Evolutionary conservation across 2,888 invertebrate species (phyloP).

Genomic region (Clitarchus hookeri): DNA sequence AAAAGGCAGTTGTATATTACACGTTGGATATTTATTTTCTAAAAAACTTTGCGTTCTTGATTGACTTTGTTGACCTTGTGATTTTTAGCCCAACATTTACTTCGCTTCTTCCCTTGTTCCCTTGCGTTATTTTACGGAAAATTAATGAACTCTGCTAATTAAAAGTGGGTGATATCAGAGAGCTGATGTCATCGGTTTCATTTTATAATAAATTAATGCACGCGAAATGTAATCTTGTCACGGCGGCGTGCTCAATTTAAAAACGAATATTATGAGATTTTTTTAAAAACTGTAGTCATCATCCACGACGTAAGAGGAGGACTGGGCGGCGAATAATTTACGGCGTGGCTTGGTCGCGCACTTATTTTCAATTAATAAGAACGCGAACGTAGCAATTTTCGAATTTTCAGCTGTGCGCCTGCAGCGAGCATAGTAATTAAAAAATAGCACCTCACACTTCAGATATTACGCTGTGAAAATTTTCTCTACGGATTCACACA

Average conservation of each 20-base stretch:
- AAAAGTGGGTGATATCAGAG: neutral
- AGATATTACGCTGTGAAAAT: neutral
- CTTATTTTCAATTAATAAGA: neutral
- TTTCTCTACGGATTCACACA: too few species aligned
- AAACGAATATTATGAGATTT: neutral
- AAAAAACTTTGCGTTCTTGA: too few species aligned
- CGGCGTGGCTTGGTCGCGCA: neutral
- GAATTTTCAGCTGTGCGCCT: neutral
- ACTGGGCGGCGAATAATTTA: neutral
- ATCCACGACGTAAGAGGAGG: neutral
- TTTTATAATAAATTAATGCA: neutral
- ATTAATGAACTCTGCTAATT: neutral
- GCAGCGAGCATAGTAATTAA: neutral
- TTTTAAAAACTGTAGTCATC: neutral
- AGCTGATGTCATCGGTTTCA: neutral
- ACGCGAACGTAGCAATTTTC: conserved; percentile 2
- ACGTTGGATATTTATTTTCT: too few species aligned
- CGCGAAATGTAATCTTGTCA: neutral
- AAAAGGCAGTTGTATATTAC: too few species aligned
- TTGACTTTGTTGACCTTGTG: too few species aligned
- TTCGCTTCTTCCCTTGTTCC: too few species aligned
- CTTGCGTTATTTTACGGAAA: neutral
- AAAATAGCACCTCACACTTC: neutral
- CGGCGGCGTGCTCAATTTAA: neutral
- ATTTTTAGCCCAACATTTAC: too few species aligned